Evolutionary conservation across 92 coral and sea anemone genomes (phyloP).

Genomic region (Hydrozoanthus gracilis): DNA sequence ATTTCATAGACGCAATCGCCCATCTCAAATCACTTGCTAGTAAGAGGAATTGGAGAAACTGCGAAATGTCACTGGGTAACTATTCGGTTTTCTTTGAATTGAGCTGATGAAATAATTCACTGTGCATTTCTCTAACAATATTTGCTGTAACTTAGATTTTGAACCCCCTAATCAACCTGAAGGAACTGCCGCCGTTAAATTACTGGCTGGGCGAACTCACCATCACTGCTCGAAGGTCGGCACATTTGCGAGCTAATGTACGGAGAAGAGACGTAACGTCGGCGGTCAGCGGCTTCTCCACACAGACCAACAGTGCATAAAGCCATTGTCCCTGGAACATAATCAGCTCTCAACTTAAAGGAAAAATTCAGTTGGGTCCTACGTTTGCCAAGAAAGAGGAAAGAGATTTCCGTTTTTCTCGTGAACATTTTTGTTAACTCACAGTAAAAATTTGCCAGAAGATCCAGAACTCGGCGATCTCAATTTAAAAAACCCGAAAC

Average conservation of each 20-base stretch:
- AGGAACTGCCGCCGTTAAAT: not conserved
- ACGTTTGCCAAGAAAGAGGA: not conserved
- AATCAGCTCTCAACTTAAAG: not conserved
- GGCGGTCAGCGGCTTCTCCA: conserved; percentile 89
- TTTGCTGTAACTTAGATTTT: not conserved
- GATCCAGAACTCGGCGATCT: no score
- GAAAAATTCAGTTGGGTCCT: not conserved
- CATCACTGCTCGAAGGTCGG: conserved; percentile 78
- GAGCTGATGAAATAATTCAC: no score
- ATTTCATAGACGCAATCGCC: no score
- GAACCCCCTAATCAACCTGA: not conserved
- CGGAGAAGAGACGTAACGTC: conserved; percentile 85
- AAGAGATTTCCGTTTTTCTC: not conserved
- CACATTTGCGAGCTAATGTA: conserved; percentile 87
- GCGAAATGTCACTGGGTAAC: no score
- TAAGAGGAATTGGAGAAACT: no score
- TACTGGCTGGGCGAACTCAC: conserved; percentile 21
- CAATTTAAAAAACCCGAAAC: no score
- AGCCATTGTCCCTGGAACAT: conserved; percentile 89
- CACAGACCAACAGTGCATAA: conserved; percentile 87
- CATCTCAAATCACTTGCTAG: no score
- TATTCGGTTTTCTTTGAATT: no score
- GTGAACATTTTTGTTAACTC: no score
- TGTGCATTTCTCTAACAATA: not conserved
- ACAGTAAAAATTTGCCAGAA: no score